Evolutionary conservation across 2,797 vertebrate species (phyloP).

Genomic region (Anniella stebbinsi): DNA sequence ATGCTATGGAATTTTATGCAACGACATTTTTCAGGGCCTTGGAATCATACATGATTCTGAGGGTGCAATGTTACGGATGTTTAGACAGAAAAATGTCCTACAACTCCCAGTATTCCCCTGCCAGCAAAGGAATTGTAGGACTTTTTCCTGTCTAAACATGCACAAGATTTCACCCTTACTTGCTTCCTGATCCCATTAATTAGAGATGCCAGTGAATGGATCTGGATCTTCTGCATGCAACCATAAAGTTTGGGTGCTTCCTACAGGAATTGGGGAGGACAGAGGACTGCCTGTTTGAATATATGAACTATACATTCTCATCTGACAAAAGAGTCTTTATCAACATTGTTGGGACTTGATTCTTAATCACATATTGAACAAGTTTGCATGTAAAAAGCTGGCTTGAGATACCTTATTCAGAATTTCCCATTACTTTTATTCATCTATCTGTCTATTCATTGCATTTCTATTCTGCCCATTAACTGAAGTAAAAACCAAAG

Average conservation of each 20-base stretch:
- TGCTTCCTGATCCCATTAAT: neutral
- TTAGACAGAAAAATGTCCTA: too few relatives aligned
- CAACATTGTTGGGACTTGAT: neutral
- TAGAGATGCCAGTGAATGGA: neutral
- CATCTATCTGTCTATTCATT: neutral
- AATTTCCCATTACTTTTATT: neutral
- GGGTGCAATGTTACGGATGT: neutral
- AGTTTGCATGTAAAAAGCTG: neutral
- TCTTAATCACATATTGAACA: neutral
- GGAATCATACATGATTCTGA: neutral
- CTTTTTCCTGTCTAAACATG: too few relatives aligned
- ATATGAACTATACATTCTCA: conserved; percentile 7
- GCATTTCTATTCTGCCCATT: neutral
- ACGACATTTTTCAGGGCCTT: rapidly evolving
- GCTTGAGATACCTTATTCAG: rapidly evolving
- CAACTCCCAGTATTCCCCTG: too few relatives aligned
- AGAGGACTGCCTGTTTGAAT: neutral
- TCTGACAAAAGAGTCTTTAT: conserved; percentile 25
- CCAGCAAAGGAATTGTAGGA: too few relatives aligned
- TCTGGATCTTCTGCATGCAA: neutral
- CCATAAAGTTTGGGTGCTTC: neutral
- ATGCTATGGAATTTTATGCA: conserved; percentile 10
- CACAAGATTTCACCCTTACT: too few relatives aligned
- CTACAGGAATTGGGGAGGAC: neutral
- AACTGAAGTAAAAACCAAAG: too few relatives aligned